These are phyloP conservation scores for Brachyistius frenatus DNA, from an alignment of 2,113 vertebrate genomes.

Conservation along the genomic window DNA sequence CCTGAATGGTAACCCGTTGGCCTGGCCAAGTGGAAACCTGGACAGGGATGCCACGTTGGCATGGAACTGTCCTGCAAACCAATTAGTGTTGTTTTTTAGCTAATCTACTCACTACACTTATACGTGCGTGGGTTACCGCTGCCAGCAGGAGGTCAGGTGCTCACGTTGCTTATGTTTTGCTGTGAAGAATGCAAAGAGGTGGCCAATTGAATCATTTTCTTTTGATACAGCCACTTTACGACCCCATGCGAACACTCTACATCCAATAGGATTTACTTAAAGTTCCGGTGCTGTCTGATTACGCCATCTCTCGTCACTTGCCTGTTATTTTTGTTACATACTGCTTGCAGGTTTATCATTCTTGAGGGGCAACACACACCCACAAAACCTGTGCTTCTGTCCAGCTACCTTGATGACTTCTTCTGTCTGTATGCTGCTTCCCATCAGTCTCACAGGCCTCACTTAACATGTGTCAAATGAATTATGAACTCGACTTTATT, in stretches of 20 bases:
- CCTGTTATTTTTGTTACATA: neutral
- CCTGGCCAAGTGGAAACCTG: conserved; percentile 44
- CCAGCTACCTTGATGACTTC: no score
- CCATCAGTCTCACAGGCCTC: no score
- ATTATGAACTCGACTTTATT: no score
- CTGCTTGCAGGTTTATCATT: neutral
- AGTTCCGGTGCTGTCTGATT: neutral
- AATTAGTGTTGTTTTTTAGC: conserved; percentile 61
- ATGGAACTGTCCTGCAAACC: conserved; percentile 40
- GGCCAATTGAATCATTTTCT: conserved; percentile 2
- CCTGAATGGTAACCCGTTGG: conserved; percentile 73
- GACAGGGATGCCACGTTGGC: conserved; percentile 39
- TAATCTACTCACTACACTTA: conserved; percentile 24
- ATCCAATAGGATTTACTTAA: neutral
- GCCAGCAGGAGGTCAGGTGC: conserved; percentile 25
- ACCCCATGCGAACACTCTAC: neutral
- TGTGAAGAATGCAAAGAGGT: neutral
- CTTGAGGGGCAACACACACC: neutral
- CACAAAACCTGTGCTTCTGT: no score
- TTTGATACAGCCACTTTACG: neutral
- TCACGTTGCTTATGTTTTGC: neutral
- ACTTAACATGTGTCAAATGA: no score
- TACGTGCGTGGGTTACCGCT: conserved; percentile 12
- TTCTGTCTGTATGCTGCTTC: no score
- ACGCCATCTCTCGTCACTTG: no score